Evolutionary conservation across 2,113 vertebrate genomes (phyloP).

Genomic region (Lepisosteus osseus): DNA sequence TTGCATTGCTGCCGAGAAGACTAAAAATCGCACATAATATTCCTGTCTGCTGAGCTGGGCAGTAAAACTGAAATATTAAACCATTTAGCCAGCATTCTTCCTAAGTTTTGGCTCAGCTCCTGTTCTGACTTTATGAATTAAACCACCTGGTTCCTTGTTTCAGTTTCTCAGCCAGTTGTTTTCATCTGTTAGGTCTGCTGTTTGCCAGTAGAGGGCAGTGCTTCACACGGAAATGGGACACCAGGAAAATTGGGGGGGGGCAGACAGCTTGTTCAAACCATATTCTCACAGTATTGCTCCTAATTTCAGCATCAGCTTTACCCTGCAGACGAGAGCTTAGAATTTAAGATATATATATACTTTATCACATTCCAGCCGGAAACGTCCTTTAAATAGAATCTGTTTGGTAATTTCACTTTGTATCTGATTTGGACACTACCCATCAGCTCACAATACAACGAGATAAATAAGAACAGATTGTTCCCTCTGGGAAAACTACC

Average conservation of each 20-base stretch:
- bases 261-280: not conserved
- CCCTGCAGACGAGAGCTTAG: not conserved
- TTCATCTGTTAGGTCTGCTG: conserved; percentile 4
- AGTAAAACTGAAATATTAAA: conserved; percentile 35
- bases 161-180: not conserved
- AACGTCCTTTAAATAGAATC: conserved; percentile 44
- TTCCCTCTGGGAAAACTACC: not conserved
- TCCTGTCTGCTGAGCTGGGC: conserved; percentile 20
- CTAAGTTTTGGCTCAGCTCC: conserved; percentile 9
- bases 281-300: not conserved
- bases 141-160: conserved; percentile 39
- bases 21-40: not conserved
- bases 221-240: conserved; percentile 26
- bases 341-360: conserved; percentile 24
- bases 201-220: conserved; percentile 44
- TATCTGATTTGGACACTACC: conserved; percentile 31
- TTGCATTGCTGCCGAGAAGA: too few relatives aligned
- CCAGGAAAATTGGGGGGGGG: not conserved
- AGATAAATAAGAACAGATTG: conserved; percentile 25
- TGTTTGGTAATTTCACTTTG: conserved; percentile 23
- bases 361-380: conserved; percentile 35
- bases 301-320: conserved; percentile 19
- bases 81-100: not conserved
- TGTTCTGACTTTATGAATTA: conserved; percentile 38
- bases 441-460: conserved; percentile 25